phyloP scores from a whole-genome alignment of 2,888 invertebrate species.

The Pecten maximus region DNA sequence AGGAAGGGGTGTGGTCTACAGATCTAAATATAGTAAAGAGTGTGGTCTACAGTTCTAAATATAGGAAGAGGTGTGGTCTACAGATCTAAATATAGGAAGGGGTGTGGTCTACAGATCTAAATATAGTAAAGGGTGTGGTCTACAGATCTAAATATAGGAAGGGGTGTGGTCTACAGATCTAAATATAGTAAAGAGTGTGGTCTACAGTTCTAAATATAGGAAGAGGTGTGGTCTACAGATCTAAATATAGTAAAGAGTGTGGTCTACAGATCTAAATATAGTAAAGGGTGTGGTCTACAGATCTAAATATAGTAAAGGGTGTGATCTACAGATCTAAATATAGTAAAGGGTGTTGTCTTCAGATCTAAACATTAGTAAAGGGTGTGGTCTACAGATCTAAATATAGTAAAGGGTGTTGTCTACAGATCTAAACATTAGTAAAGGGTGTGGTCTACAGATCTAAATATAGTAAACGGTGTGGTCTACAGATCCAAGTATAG shows the following conservation, averaged over 20 bases:
- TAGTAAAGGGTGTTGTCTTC: neutral
- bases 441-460: neutral
- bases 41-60: no score
- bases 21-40: no score
- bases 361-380: neutral
- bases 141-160: neutral
- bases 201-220: no score
- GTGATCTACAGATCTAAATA: no score
- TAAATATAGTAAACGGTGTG: neutral
- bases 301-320: neutral
- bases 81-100: neutral
- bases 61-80: neutral
- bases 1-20: no score
- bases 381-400: neutral
- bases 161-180: no score
- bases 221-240: neutral
- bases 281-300: neutral
- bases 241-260: neutral
- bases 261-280: no score
- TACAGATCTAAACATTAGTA: neutral
- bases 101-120: no score
- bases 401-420: neutral
- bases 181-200: no score
- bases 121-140: no score
- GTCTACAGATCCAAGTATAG: neutral